Percentiles rank a stretch among this genome's conserved stretches.
These are phyloP conservation scores for Graphium colonna DNA, from an alignment of 2,888 invertebrate species.

Conservation along the genomic window DNA sequence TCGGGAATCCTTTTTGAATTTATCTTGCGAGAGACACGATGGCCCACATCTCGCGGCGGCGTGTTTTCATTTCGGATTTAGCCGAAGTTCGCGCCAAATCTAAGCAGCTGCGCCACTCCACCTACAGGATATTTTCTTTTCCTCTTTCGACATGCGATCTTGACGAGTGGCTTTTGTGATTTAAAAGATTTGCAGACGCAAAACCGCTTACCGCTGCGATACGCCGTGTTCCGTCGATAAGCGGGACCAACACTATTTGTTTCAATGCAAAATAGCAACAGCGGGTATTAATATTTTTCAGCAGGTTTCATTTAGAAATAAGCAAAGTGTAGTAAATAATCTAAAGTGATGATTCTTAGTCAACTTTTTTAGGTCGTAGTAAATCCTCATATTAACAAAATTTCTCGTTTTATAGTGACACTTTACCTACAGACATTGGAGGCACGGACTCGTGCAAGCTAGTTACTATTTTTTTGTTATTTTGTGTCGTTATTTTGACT, in stretches of 20 bases:
- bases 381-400: too few relatives aligned
- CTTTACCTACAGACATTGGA: too few relatives aligned
- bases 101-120: conserved; percentile 67
- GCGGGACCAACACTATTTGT: conserved; percentile 39
- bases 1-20: conserved; percentile 66
- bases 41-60: conserved; percentile 61
- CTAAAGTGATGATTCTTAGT: too few relatives aligned
- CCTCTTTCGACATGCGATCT: conserved; percentile 68
- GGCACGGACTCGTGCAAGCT: too few relatives aligned
- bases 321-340: too few relatives aligned
- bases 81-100: conserved; percentile 69
- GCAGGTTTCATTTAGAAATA: background rate
- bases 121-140: conserved; percentile 71
- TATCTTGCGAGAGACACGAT: conserved; percentile 58
- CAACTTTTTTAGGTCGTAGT: too few relatives aligned
- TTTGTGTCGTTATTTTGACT: too few relatives aligned
- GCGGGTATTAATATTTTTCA: background rate
- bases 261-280: too few relatives aligned
- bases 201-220: conserved; percentile 62
- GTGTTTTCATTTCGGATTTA: conserved; percentile 78
- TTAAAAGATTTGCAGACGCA: conserved; percentile 72
- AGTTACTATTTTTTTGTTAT: too few relatives aligned
- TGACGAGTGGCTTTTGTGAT: conserved; percentile 75
- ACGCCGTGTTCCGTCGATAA: conserved; percentile 46
- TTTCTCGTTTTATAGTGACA: too few relatives aligned